Base-by-base conservation (phyloP, 2,113 vertebrate genomes). In the Hystrix brachyura region DNA sequence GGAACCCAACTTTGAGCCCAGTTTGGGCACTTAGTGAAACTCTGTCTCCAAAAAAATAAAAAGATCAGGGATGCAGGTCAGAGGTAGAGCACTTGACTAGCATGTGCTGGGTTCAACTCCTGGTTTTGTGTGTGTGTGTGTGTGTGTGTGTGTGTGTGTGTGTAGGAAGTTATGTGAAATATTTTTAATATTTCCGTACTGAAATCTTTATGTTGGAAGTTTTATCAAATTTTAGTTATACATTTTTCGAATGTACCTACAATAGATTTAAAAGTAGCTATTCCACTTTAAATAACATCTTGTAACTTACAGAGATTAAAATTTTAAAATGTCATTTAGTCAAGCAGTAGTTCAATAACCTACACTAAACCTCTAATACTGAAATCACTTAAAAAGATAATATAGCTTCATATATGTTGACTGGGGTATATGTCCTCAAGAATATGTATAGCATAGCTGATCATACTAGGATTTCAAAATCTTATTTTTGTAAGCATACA, bases 181-280 rank as follows among this genome's bases (percentile, higher is more conserved):
- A 57, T 53, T 87, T 93, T 80, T 62, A 86, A 93, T 23, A 79
- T 91, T 95, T 95, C 55, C 80, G 0, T 93, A 48, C 6, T 71
- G 32, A 94, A 88, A 85, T 87, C 62, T 92, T 91, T 93, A 51
- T 80, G 32, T 76, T 90, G 43, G 71, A 71, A 85, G 38, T 27
- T 46, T 80, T 93, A 83, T 51, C n/a, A 85, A n/a, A 79, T 80
- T 92, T 94, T n/a, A 81, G 23, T 74, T 34, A 79, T 59, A 15
- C 2, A 87, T 1, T 64, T 94, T 95, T 82, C 29, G 85, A 60
- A 94, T 81, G 29, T 6, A 78, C 2, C 34, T 57, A 57, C 48
- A 57, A 34, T 87, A 72, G 19, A 65, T 83, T 21, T 76, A 80
- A 91, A 87, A 93, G 46, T 21, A 93, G 32, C 19, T 81, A 1